A percentile compares a stretch with the other conserved stretches of the same genome.
phyloP scores from a whole-genome alignment of 2,888 invertebrate genomes.

The Ceriagrion tenellum region DNA sequence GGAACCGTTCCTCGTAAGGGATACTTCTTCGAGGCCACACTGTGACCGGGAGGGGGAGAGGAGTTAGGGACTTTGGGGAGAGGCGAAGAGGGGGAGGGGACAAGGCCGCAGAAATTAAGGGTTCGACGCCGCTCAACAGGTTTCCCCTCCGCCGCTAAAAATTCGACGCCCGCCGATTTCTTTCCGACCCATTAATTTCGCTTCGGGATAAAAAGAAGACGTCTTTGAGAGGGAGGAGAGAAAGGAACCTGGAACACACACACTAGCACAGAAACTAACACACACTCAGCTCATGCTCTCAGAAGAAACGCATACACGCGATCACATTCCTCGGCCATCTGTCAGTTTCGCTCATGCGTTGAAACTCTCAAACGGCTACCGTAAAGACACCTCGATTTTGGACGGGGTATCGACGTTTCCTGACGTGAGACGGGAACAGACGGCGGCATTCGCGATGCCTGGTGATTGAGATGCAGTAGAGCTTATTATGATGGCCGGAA shows the following conservation, averaged over 20 bases:
- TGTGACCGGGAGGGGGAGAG: no score
- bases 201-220: neutral
- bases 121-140: neutral
- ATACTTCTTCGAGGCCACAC: neutral
- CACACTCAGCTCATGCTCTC: no score
- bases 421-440: no score
- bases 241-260: neutral
- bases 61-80: neutral
- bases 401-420: no score
- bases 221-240: neutral
- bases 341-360: neutral
- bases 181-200: slow-evolving; percentile 48
- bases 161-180: neutral
- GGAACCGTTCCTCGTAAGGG: neutral
- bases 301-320: neutral
- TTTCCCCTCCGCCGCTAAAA: neutral
- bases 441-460: no score
- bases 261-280: no score
- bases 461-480: no score
- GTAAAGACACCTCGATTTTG: neutral
- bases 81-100: no score
- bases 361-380: slow-evolving; percentile 13
- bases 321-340: slow-evolving; percentile 13
- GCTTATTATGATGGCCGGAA: no score
- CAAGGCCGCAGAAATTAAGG: neutral